Conservation (phyloP, 2,888 invertebrate genomes). For the Bombylius discolor region DNA sequence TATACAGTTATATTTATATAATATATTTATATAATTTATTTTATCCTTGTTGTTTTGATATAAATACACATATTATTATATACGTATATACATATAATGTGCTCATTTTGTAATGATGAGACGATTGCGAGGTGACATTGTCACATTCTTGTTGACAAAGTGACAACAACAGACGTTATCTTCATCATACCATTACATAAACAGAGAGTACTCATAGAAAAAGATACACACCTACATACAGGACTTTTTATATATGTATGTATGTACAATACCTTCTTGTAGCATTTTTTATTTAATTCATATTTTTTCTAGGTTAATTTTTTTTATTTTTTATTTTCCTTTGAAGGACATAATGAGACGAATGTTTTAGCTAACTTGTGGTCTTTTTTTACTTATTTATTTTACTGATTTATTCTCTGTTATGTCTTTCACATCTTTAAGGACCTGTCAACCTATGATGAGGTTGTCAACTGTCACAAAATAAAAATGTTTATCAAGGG, state of each 20-base stretch:
- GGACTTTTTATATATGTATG: not conserved
- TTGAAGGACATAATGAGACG: not conserved
- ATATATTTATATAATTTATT: too few relatives aligned
- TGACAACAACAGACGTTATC: constrained; percentile 11
- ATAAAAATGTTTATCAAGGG: not conserved
- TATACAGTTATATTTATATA: too few relatives aligned
- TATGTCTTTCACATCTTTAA: constrained; percentile 5
- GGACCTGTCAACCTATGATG: constrained; percentile 8
- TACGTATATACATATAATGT: too few relatives aligned
- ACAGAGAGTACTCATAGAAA: too few relatives aligned
- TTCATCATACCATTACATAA: not conserved
- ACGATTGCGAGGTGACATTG: not conserved
- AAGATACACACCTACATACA: not conserved
- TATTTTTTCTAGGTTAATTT: too few relatives aligned
- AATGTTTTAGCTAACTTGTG: not conserved
- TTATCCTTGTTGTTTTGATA: too few relatives aligned
- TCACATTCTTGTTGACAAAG: constrained; percentile 12
- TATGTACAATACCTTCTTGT: not conserved
- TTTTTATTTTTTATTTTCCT: too few relatives aligned
- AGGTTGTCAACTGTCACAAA: constrained; percentile 9
- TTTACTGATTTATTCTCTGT: not conserved
- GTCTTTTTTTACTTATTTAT: not conserved
- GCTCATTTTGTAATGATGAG: too few relatives aligned
- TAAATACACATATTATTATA: too few relatives aligned
- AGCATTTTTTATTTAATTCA: too few relatives aligned